Conservation (phyloP, 2,797 vertebrate genomes). For the Cyprinella venusta region DNA sequence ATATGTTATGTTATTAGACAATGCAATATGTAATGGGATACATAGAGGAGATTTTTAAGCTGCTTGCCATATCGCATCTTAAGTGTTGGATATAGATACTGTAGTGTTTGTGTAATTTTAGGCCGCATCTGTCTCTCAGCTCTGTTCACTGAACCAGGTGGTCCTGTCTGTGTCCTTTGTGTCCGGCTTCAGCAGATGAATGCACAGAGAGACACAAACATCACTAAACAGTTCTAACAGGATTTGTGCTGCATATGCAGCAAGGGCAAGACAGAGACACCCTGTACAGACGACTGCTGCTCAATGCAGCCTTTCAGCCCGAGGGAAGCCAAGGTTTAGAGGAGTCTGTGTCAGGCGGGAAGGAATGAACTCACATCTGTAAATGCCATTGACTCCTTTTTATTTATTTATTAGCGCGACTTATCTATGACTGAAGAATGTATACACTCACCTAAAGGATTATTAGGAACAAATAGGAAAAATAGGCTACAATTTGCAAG, state of each 20-base stretch:
- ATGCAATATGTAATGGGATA: neutral
- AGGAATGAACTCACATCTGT: constrained; percentile 17
- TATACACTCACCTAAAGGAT: neutral
- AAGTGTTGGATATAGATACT: neutral
- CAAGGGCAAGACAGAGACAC: constrained; percentile 51
- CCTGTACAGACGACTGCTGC: constrained; percentile 42
- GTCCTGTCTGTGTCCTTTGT: constrained; percentile 52
- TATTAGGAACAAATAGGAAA: too few species aligned
- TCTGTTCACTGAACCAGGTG: constrained; percentile 41
- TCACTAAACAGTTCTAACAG: constrained; percentile 63
- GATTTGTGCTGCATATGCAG: constrained; percentile 59
- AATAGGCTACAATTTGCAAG: too few species aligned
- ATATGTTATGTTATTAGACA: neutral
- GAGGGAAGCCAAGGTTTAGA: constrained; percentile 46
- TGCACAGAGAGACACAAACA: constrained; percentile 59
- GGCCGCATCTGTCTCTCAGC: constrained; percentile 53
- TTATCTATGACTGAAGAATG: neutral
- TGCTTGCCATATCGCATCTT: neutral
- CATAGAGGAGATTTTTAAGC: neutral
- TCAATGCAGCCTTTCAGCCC: constrained; percentile 59
- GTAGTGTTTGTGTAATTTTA: constrained; percentile 54
- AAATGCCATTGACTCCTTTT: constrained; percentile 14
- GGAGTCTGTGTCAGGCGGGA: constrained; percentile 22
- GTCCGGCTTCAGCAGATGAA: constrained; percentile 55
- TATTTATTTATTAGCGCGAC: neutral